Conservation (phyloP, 1,140 invertebrate species). For the Heliconius melpomene region DNA sequence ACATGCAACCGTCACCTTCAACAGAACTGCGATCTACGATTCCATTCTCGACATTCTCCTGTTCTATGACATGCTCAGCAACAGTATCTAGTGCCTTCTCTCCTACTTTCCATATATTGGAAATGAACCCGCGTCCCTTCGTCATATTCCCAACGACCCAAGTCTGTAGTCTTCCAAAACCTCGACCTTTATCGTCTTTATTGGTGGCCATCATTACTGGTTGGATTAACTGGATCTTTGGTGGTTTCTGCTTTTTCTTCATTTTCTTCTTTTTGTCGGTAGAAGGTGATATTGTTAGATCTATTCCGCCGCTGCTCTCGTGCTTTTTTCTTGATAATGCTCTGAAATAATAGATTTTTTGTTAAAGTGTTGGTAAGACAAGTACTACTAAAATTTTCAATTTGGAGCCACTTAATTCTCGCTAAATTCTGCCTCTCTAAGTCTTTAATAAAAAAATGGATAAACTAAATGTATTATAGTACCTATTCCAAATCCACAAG, state of each 20-base stretch:
- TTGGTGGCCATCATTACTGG: constrained; percentile 53
- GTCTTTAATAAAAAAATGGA: too few relatives aligned
- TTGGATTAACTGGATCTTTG: constrained; percentile 64
- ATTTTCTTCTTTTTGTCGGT: constrained; percentile 59
- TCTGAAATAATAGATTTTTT: constrained; percentile 44
- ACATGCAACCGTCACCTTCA: constrained; percentile 54
- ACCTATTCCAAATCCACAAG: background rate
- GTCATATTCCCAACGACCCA: constrained; percentile 58
- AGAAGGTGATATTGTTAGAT: constrained; percentile 61
- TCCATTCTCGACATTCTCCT: constrained; percentile 62
- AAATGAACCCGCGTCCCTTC: constrained; percentile 54
- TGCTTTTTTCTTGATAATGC: constrained; percentile 57
- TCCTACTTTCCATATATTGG: constrained; percentile 58
- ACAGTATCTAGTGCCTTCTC: constrained; percentile 61
- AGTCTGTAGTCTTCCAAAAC: constrained; percentile 46
- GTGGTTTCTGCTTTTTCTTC: constrained; percentile 65
- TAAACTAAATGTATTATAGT: too few relatives aligned
- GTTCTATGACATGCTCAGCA: constrained; percentile 65
- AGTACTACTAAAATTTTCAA: too few relatives aligned
- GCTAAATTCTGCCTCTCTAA: too few relatives aligned
- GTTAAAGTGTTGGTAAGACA: too few relatives aligned
- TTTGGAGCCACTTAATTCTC: too few relatives aligned
- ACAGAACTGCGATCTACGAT: constrained; percentile 62
- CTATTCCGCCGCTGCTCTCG: constrained; percentile 53
- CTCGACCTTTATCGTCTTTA: constrained; percentile 60